A percentile compares a stretch with the other conserved stretches of the same genome.
Evolutionary conservation across 2,888 invertebrate species (phyloP).

Genomic region (Eupithecia subumbrata): DNA sequence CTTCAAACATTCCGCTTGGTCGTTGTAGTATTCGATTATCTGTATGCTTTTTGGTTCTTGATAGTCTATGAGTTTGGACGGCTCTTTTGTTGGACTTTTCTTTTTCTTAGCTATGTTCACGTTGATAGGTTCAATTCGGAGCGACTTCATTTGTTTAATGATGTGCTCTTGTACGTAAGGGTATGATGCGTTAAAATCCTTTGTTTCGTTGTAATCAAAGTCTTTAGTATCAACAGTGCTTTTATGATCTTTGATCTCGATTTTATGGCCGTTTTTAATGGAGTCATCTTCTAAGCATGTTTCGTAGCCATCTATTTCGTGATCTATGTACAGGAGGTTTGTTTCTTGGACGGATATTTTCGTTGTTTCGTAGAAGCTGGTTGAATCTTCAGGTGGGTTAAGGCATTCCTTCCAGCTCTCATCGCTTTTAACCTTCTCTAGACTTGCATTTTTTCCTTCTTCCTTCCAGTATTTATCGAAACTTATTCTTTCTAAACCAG

Average conservation of each 20-base stretch:
- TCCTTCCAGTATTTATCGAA: constrained; percentile 81
- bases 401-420: constrained; percentile 78
- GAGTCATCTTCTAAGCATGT: constrained; percentile 86
- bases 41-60: constrained; percentile 52
- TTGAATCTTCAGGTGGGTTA: constrained; percentile 66
- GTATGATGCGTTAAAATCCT: constrained; percentile 64
- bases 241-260: constrained; percentile 69
- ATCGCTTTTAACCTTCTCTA: constrained; percentile 70
- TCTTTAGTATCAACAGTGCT: constrained; percentile 45
- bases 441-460: constrained; percentile 50
- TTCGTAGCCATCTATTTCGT: constrained; percentile 84
- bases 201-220: constrained; percentile 70
- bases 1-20: constrained; percentile 85
- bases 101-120: constrained; percentile 69
- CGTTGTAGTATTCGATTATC: constrained; percentile 86
- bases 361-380: constrained; percentile 65
- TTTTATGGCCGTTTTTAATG: constrained; percentile 75
- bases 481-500: constrained; percentile 79
- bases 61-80: constrained; percentile 54
- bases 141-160: constrained; percentile 79
- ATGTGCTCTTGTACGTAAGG: constrained; percentile 79
- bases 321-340: constrained; percentile 76
- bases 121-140: constrained; percentile 76
- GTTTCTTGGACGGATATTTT: constrained; percentile 74
- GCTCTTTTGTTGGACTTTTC: constrained; percentile 71